phyloP scores from a whole-genome alignment of 2,113 vertebrate species.

The Campylomormyrus tamandua region DNA sequence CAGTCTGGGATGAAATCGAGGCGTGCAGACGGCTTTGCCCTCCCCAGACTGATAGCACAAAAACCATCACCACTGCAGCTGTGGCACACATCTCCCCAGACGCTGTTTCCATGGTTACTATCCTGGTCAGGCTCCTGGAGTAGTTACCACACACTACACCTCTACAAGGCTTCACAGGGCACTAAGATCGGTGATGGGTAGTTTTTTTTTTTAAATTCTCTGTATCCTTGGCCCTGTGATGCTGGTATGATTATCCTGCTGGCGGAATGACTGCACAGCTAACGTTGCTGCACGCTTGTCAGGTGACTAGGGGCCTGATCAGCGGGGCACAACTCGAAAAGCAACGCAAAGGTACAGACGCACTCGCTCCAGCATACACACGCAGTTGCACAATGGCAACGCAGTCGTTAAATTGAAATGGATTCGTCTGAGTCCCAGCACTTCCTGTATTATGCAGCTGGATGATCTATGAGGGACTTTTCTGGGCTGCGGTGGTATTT shows the following conservation, averaged over 20 bases:
- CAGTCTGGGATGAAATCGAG: not conserved
- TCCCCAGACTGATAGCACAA: not conserved
- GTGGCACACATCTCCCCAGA: not conserved
- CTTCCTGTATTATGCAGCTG: not conserved
- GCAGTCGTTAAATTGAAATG: not conserved
- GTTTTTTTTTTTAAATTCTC: not conserved
- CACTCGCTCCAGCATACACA: not conserved
- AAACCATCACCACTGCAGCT: not conserved
- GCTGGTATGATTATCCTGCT: not conserved
- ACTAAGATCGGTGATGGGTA: not conserved
- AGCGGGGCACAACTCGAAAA: not conserved
- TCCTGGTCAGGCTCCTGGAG: not conserved
- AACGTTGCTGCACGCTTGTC: not conserved
- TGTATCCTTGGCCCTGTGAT: not conserved
- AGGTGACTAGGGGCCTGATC: not conserved
- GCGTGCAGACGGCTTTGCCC: not conserved
- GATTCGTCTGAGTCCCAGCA: not conserved
- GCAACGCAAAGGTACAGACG: not conserved
- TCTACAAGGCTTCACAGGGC: not conserved
- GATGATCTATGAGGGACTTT: not conserved
- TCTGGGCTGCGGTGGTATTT: not conserved
- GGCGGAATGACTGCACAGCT: not conserved
- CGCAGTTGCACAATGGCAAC: not conserved
- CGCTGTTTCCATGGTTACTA: not conserved
- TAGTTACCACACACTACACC: not conserved